phyloP scores from a whole-genome alignment of 2,113 vertebrate species.

The Corapipo altera region DNA sequence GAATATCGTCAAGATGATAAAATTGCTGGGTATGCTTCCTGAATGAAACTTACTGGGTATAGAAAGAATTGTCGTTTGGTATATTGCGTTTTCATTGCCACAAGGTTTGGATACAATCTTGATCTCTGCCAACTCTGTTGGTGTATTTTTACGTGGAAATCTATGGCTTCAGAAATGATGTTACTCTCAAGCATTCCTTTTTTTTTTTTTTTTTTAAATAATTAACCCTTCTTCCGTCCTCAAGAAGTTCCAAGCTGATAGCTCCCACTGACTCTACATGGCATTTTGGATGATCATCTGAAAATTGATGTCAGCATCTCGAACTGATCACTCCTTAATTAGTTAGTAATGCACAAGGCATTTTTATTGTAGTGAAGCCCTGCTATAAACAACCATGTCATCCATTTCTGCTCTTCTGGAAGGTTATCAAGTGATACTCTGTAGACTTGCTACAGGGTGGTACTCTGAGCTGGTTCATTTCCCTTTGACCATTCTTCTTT shows the following conservation, averaged over 20 bases:
- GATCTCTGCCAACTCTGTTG: background rate
- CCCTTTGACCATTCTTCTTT: background rate
- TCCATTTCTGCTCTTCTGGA: background rate
- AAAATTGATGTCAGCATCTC: background rate
- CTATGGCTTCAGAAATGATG: background rate
- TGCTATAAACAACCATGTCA: background rate
- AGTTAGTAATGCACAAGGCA: background rate
- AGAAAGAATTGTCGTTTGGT: background rate
- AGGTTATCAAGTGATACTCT: background rate
- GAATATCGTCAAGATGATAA: background rate
- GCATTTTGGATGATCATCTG: background rate
- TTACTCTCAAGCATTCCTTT: background rate
- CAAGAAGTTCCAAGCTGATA: background rate
- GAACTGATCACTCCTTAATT: background rate
- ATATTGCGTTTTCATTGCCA: background rate
- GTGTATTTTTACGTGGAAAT: background rate
- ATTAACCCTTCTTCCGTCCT: background rate
- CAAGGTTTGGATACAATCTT: background rate
- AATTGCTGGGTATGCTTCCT: background rate
- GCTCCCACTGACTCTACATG: background rate
- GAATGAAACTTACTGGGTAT: background rate
- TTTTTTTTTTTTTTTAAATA: background rate
- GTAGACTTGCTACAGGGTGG: rapidly evolving
- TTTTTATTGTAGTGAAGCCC: background rate
- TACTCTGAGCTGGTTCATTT: background rate